phyloP scores from a whole-genome alignment of 2,888 invertebrate species.

The Prosapia bicincta region DNA sequence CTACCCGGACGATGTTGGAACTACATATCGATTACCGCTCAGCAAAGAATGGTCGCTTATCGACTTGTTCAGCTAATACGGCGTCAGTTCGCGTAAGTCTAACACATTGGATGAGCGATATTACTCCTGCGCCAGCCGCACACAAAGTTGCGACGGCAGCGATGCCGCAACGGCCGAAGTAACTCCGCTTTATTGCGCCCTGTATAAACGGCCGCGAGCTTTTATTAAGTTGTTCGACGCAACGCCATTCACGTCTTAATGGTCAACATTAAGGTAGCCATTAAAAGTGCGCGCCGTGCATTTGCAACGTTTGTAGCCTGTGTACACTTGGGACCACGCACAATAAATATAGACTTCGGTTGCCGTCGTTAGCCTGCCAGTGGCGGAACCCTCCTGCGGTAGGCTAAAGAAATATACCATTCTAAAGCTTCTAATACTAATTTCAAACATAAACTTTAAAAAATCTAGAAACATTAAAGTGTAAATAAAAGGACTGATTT shows the following conservation, averaged over 20 bases:
- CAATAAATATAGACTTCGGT: not conserved
- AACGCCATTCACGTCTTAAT: constrained; percentile 5
- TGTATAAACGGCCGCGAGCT: constrained; percentile 8
- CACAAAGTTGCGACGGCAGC: not conserved
- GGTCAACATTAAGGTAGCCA: constrained; percentile 16
- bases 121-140: not conserved
- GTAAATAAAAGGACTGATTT: no score
- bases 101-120: not conserved
- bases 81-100: no score
- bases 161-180: not conserved
- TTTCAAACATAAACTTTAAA: no score
- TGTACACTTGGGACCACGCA: not conserved
- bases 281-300: constrained; percentile 7
- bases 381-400: no score
- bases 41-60: no score
- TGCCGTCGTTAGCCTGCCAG: no score
- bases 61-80: no score
- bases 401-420: no score
- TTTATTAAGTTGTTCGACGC: constrained; percentile 20
- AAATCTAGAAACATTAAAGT: no score
- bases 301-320: not conserved
- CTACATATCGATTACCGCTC: no score
- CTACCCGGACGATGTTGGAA: no score
- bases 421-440: no score
- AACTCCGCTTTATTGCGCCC: not conserved